Base-by-base conservation (phyloP, 1,140 invertebrate genomes). In the Pinna nobilis region DNA sequence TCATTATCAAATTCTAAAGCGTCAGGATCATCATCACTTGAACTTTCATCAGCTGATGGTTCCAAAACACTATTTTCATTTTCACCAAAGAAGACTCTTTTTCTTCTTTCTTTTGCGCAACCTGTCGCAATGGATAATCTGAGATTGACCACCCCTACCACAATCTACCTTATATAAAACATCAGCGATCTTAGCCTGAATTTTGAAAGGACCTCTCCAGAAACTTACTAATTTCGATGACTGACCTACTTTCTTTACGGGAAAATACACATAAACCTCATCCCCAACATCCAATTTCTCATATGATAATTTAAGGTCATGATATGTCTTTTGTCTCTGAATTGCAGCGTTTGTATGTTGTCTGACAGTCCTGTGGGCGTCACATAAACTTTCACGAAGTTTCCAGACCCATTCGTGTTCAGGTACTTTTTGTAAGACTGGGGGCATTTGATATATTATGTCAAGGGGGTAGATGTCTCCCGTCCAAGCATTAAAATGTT, bases 401-500 rank as follows among this genome's bases (percentile, higher is more conserved):
- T 59, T 39, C 51, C 53, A 59, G 2, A 32, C 28, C 66, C 66
- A 69, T 32, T 39, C 33, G 39, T 28, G 32, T 15, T 18, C n/a
- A 25, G 39, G 37, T 23, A 69, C 28, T 23, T 5, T 20, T 13
- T 0, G 44, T 18, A 23, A 15, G n/a, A 15, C 13, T 18, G 30
- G 23, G 9, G 53, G 66, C 37, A 69, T 37, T 20, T 25, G 53
- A 44, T 59, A 47, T 44, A 55, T 51, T 1, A 70, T 41, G 39
- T 61, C 25, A 4, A 74, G 18, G 0, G 65, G 75, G 61, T 49
- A 9, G 28, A 1, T 28, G 65, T 37, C 49, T 77, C 66, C 9
- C 71, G 33, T 3, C 71, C 66, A 15, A 77, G 37, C 76, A 74
- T 74, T 9, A 77, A 20, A 20, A 51, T 35, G 53, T 80, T 77